Evolutionary conservation across 2,797 vertebrate genomes (phyloP).

Genomic region (Thunnus albacares): DNA sequence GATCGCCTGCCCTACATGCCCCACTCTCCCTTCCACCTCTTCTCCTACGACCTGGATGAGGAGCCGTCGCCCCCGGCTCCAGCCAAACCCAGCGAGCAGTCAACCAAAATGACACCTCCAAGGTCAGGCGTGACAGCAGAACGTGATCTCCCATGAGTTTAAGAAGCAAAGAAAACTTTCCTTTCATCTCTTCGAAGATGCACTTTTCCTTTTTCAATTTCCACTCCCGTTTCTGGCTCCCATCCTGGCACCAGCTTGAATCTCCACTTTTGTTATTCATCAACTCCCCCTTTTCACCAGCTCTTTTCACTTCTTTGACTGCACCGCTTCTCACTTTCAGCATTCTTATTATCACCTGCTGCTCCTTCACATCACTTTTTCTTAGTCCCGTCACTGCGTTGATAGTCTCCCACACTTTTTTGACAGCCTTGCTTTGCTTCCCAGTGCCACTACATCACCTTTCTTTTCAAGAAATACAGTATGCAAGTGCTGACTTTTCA

Average conservation of each 20-base stretch:
- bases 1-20: conserved; percentile 92
- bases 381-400: not conserved
- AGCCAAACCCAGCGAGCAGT: conserved; percentile 53
- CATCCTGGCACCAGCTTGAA: conserved; percentile 42
- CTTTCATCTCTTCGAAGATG: conserved; percentile 3
- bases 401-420: conserved; percentile 20
- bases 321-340: conserved; percentile 43
- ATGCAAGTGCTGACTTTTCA: not conserved
- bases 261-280: conserved; percentile 37
- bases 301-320: conserved; percentile 43
- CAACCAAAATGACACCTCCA: conserved; percentile 55
- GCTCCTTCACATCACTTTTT: conserved; percentile 29
- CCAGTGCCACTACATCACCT: not conserved
- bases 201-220: conserved; percentile 28
- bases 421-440: conserved; percentile 24
- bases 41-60: conserved; percentile 94
- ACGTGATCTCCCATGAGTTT: conserved; percentile 31
- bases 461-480: conserved; percentile 12
- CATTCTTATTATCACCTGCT: conserved; percentile 37
- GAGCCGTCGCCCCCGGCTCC: conserved; percentile 71
- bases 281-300: conserved; percentile 37
- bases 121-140: conserved; percentile 69
- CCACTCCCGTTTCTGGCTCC: conserved; percentile 51
- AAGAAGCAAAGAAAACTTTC: conserved; percentile 29
- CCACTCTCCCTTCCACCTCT: conserved; percentile 95